Evolutionary conservation across 2,113 vertebrate genomes (phyloP), one percentile per base, ranked within the genome.

Genomic region (Cyanoderma ruficeps): DNA sequence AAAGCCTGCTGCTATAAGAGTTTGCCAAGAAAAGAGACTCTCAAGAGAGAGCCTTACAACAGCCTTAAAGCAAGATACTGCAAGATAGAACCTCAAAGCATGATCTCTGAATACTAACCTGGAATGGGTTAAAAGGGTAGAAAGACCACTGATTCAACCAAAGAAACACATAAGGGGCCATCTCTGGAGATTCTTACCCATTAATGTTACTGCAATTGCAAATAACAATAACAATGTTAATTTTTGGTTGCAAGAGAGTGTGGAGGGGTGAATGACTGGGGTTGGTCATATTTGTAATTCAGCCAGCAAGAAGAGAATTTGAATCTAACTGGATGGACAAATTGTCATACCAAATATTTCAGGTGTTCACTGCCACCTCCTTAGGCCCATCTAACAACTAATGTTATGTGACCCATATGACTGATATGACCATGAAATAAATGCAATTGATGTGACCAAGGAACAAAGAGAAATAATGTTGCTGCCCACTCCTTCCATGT

Each of bases 1-100:
- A 96, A 96, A 96, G 93, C 96, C 94, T 96, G 96, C 96, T 96
- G 96, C 94, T 91, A 46, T 83, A 93, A 90, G 94, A 97, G 42
- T 96, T 93, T 92, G 92, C 94, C 95, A 97, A 96, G 93, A 95
- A 91, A 96, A 93, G 63, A 90, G 85, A 49, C 44, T 83, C 9
- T 2, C 9, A 13, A 87, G 75, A 86, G 82, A 86, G 56, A 23
- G 87, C 47, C 75, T 96, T 94, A 91, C 79, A 88, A 86, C 67
- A 88, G 85, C 39, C 79, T 94, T 83, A 88, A 90, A 96, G 79
- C 22, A 39, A 92, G 90, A 74, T 47, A 77, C 46, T 81, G 68
- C 84, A 91, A 83, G n/a, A 71, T 42, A 85, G 82, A 88, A 86
- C 44, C 75, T 90, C 68, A 91, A 91, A 63, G 68, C 47, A 95